Conservation (phyloP, 2,888 invertebrate genomes). For the Teleogryllus oceanicus region DNA sequence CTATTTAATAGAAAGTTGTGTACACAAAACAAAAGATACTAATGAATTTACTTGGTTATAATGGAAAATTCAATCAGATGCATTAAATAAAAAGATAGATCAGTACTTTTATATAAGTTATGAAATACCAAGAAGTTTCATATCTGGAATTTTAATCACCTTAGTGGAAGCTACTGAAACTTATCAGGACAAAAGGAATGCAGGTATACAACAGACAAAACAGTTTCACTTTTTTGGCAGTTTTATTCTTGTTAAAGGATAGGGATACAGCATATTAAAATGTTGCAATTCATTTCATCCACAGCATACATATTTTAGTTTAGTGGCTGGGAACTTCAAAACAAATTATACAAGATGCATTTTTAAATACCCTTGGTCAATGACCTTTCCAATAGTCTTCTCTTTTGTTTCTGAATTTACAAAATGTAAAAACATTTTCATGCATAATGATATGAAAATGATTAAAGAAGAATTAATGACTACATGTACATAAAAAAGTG, state of each 20-base stretch:
- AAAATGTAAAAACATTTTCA: constrained; percentile 18
- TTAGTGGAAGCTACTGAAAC: no score
- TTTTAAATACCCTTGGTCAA: constrained; percentile 6
- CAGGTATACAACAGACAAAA: neutral
- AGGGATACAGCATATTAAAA: constrained; percentile 10
- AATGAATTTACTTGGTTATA: no score
- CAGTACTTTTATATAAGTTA: no score
- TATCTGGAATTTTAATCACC: no score
- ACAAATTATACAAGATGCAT: neutral
- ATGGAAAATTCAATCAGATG: no score
- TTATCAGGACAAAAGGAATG: neutral
- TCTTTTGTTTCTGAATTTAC: constrained; percentile 5
- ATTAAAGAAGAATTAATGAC: neutral
- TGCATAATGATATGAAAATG: constrained; percentile 6
- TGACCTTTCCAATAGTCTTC: constrained; percentile 2
- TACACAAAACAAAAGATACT: no score
- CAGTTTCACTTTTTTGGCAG: neutral
- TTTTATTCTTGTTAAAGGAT: constrained; percentile 2
- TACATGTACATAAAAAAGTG: constrained; percentile 18
- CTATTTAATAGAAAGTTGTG: no score
- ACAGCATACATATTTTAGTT: neutral
- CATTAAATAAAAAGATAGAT: no score
- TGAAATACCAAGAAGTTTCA: no score
- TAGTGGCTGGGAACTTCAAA: neutral
- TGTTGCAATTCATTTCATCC: neutral